Evolutionary conservation across 2,888 invertebrate species (phyloP), one percentile per base, ranked within the genome.

Genomic region (Fragum sueziense): DNA sequence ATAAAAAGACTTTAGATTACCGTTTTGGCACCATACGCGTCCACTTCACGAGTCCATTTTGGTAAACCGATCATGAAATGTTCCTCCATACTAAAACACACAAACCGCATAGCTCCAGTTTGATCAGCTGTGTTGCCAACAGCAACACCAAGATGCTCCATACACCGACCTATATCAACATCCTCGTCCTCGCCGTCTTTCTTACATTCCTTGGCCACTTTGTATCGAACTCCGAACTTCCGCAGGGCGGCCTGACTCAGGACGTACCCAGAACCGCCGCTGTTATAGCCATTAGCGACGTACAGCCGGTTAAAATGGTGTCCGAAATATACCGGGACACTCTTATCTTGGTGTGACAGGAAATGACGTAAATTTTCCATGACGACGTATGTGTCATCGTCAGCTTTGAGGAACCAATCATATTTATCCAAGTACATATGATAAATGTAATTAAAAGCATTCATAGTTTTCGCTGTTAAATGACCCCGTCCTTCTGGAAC

Each of bases 401-500:
- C 65, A 6, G 65, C 98, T 93, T 99, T 99, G 88, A 98, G 94
- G 93, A 99, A 98, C 98, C 98, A 98, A 93, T 98, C 98, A 2
- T 96, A 97, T 73, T 97, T 95, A 87, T 97, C 95, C 73, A 95
- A 94, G 92, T 98, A 88, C 76, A 98, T 94, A 86, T 97, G 95
- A 91, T 97, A 97, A 27, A 97, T 95, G 91, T 97, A 97, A 88
- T 96, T 95, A 92, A 97, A 98, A 0, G 98, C 97, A 88, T 96
- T 96, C 93, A 98, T 98, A 0, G 99, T 99, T 94, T 99, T 99
- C 6, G 96, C 97, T 97, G 99, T 99, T 22, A 99, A 94, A 91
- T 96, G 96, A 90, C 98, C 95, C 27, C 98, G 94, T 0, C 98
- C 98, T 92, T 82, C 87, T 4, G 65, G 65, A 1, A 65, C 25